These are phyloP conservation scores for Epizoanthus scotinus DNA, from an alignment of 92 coral and sea anemone genomes.

Conservation along the genomic window DNA sequence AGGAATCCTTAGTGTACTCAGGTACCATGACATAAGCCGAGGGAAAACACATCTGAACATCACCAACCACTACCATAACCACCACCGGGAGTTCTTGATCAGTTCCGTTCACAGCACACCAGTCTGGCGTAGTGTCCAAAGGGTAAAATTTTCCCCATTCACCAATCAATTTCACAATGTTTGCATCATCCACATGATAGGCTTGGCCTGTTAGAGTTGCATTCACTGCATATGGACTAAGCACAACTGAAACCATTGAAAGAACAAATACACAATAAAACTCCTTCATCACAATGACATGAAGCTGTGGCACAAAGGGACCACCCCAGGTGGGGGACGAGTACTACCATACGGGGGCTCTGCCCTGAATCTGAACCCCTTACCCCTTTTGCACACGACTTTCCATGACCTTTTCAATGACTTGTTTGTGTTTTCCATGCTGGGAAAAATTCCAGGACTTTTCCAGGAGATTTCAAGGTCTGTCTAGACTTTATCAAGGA, in stretches of 20 bases:
- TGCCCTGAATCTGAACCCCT: too few species aligned
- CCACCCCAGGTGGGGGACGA: too few species aligned
- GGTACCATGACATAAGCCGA: conserved; percentile 82
- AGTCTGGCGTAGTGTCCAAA: conserved; percentile 75
- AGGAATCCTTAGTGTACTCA: conserved; percentile 35
- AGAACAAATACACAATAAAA: not conserved
- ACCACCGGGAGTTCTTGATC: conserved; percentile 83
- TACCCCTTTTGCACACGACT: too few species aligned
- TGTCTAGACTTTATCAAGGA: too few species aligned
- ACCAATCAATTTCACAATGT: conserved; percentile 72
- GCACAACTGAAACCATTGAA: conserved; percentile 46
- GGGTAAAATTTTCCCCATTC: conserved; percentile 96
- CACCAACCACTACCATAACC: conserved; percentile 80
- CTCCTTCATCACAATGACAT: too few species aligned
- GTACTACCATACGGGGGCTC: too few species aligned
- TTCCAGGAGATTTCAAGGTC: too few species aligned
- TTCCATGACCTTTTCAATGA: too few species aligned
- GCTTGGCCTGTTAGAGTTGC: conserved; percentile 89
- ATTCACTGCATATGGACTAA: conserved; percentile 88
- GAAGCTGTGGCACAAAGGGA: too few species aligned
- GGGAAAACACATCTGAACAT: conserved; percentile 86
- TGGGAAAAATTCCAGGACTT: too few species aligned
- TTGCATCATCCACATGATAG: conserved; percentile 73
- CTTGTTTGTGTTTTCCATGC: too few species aligned
- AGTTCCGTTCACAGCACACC: conserved; percentile 62